Percentiles rank a stretch among this genome's conserved stretches.
Conservation (phyloP, 2,113 vertebrate species). For the Dasyornis broadbenti region DNA sequence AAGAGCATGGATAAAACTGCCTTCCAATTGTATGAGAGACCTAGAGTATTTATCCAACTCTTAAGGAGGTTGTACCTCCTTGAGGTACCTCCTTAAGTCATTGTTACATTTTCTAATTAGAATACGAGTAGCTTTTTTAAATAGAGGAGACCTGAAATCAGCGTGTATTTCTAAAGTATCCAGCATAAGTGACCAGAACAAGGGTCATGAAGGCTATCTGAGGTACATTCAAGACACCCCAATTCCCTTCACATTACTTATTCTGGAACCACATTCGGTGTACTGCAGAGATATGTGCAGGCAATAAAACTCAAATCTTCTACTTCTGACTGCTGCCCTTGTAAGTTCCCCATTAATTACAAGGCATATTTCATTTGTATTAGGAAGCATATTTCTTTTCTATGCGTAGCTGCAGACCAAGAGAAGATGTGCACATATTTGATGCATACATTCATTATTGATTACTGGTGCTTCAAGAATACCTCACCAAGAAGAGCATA, state of each 20-base stretch:
- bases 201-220: not conserved
- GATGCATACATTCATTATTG: not conserved
- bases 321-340: not conserved
- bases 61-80: not conserved
- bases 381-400: slow-evolving; percentile 25
- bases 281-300: not conserved
- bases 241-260: not conserved
- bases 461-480: not conserved
- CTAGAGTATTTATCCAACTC: not conserved
- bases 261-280: not conserved
- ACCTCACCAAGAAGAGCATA: not conserved
- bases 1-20: not conserved
- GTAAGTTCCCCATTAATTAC: not conserved
- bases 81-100: too few relatives aligned
- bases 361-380: not conserved
- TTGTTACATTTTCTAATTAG: not conserved
- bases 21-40: not conserved
- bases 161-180: not conserved
- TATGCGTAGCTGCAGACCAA: slow-evolving; percentile 19
- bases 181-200: not conserved
- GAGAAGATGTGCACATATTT: not conserved
- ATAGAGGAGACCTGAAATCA: not conserved
- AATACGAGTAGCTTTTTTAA: not conserved
- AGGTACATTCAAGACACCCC: not conserved
- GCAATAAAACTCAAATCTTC: not conserved